phyloP scores from a whole-genome alignment of 2,888 invertebrate species.

The Conistra vaccinii region DNA sequence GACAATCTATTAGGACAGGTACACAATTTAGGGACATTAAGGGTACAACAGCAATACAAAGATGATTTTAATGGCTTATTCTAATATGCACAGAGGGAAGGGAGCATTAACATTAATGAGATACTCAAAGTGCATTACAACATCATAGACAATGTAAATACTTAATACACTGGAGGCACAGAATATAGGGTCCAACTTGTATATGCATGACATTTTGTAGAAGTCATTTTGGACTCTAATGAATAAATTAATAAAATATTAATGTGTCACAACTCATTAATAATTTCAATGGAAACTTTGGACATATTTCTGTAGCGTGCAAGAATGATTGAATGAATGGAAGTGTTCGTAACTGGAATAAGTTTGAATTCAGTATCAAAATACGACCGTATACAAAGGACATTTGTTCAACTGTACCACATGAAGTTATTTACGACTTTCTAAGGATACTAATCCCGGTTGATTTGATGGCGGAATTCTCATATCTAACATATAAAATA shows the following conservation, averaged over 20 bases:
- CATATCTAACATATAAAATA: slow-evolving; percentile 54
- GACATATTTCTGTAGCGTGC: slow-evolving; percentile 37
- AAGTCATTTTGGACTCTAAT: slow-evolving; percentile 43
- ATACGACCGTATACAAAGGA: slow-evolving; percentile 49
- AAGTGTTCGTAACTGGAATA: slow-evolving; percentile 14
- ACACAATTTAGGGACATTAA: slow-evolving; percentile 28
- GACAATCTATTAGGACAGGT: slow-evolving; percentile 33
- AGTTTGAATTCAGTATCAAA: slow-evolving; percentile 32
- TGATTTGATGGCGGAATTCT: slow-evolving; percentile 68
- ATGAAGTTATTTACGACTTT: slow-evolving; percentile 67
- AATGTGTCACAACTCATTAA: slow-evolving; percentile 8
- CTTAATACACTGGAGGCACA: slow-evolving; percentile 66
- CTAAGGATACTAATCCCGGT: slow-evolving; percentile 65
- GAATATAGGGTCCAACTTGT: slow-evolving; percentile 56
- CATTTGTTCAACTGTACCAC: slow-evolving; percentile 56
- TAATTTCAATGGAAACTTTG: slow-evolving; percentile 9
- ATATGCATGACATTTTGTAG: slow-evolving; percentile 54
- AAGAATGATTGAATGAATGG: slow-evolving; percentile 13
- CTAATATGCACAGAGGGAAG: slow-evolving; percentile 53
- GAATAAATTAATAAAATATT: slow-evolving; percentile 43
- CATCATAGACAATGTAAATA: slow-evolving; percentile 71
- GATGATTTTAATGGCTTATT: slow-evolving; percentile 61
- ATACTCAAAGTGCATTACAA: slow-evolving; percentile 75
- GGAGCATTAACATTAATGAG: slow-evolving; percentile 59
- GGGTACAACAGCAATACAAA: slow-evolving; percentile 54